Evolutionary conservation across 2,888 invertebrate genomes (phyloP), one percentile per base, ranked within the genome.

Genomic region (Euclidia mi): DNA sequence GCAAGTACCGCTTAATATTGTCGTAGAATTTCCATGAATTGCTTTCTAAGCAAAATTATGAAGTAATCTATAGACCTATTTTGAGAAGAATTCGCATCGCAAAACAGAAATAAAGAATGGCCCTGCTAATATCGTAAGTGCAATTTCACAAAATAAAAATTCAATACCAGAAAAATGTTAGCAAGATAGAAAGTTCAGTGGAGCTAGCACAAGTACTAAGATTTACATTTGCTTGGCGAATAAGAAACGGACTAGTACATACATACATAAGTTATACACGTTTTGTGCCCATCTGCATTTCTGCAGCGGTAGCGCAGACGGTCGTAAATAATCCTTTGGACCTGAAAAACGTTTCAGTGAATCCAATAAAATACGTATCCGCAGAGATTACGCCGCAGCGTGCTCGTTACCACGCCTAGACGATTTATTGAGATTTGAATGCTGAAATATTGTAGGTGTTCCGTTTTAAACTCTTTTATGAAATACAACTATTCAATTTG

Each of bases 321-420:
- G 87, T 92, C 92, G 91, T 94, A 93, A 94, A 94, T 94, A 92
- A 94, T 94, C 93, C 91, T 89, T 88, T 85, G 90, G 92, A 91
- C 90, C 91, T 92, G 94, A 93, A 94, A 94, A 94, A 92, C 93
- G 94, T 94, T 94, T 92, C 92, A 91, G 88, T 92, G 91, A 92
- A 93, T 94, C 94, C 94, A 94, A 94, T 94, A 94, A 94, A 94
- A 93, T 93, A 94, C 93, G 93, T 92, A 94, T 94, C 94, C 94
- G 92, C 91, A 92, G 92, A 92, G 93, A 91, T 88, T 91, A 87
- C 91, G 92, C 92, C 92, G 92, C 92, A 92, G 88, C 82, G 93
- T 89, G 92, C 92, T 92, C 93, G 94, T 93, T 93, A 93, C 94
- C 90, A 91, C 90, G 92, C 93, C 94, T 90, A 92, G 90, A 89